A percentile compares a stretch with the other conserved stretches of the same genome.
Evolutionary conservation across 2,113 vertebrate species (phyloP).

Genomic region (Gracilinanus agilis): DNA sequence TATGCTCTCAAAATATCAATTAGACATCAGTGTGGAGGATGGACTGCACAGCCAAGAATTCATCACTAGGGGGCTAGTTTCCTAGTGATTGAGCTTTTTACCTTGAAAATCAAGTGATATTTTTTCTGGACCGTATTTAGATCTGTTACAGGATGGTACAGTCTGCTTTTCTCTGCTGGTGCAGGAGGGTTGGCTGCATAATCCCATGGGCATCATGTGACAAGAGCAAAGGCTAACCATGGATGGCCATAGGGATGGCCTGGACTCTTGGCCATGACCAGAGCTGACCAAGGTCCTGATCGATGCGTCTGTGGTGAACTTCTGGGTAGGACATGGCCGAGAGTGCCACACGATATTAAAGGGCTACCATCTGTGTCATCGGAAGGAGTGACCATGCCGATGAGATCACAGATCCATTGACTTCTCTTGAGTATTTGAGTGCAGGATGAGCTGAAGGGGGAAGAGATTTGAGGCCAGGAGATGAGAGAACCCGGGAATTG

Average conservation of each 20-base stretch:
- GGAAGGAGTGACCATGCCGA: neutral
- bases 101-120: neutral
- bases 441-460: neutral
- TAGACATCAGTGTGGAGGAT: neutral
- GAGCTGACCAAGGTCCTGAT: neutral
- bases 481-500: neutral
- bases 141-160: neutral
- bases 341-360: neutral
- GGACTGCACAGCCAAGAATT: neutral
- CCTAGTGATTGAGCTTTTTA: neutral
- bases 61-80: neutral
- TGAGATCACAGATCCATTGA: neutral
- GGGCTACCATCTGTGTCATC: neutral
- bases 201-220: neutral
- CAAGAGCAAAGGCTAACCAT: neutral
- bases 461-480: neutral
- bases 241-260: neutral
- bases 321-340: too few species aligned
- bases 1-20: neutral
- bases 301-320: neutral
- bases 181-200: neutral
- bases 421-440: neutral
- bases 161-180: neutral
- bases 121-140: neutral
- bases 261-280: too few species aligned